Percentiles rank a stretch among this genome's conserved stretches.
phyloP scores from a whole-genome alignment of 2,888 invertebrate species.

The Limenitis camilla region DNA sequence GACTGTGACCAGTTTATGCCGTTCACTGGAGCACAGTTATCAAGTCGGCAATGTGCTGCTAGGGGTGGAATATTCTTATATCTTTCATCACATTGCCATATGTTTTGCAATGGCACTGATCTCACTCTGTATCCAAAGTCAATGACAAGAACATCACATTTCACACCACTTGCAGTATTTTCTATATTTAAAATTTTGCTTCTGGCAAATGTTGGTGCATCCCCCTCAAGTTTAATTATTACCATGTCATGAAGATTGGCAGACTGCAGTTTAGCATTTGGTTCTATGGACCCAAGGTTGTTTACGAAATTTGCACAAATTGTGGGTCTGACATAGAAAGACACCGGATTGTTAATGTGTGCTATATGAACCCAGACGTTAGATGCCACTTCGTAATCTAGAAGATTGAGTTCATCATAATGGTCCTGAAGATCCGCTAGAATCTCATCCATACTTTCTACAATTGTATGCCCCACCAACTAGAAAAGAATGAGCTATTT shows the following conservation, averaged over 20 bases:
- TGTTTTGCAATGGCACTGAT: slow-evolving; percentile 17
- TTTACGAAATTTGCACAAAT: slow-evolving; percentile 15
- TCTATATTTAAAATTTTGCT: slow-evolving; percentile 20
- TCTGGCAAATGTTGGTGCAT: slow-evolving; percentile 11
- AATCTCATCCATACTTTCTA: too few relatives aligned
- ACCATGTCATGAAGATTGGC: background rate
- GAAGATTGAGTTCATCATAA: too few relatives aligned
- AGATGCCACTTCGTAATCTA: background rate
- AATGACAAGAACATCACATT: slow-evolving; percentile 29
- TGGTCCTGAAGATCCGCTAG: too few relatives aligned
- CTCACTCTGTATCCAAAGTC: slow-evolving; percentile 34
- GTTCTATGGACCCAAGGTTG: background rate
- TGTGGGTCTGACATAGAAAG: slow-evolving; percentile 25
- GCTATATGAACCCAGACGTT: slow-evolving; percentile 23
- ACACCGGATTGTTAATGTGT: slow-evolving; percentile 22
- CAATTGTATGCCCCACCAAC: too few relatives aligned
- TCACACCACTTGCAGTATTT: background rate
- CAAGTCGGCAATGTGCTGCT: slow-evolving; percentile 30
- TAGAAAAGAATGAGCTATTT: too few relatives aligned
- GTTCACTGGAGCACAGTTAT: slow-evolving; percentile 27
- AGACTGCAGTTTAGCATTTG: background rate
- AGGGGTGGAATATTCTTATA: slow-evolving; percentile 22
- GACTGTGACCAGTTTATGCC: slow-evolving; percentile 20
- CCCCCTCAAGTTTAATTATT: background rate
- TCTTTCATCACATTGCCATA: slow-evolving; percentile 12